Evolutionary conservation across 2,888 invertebrate genomes (phyloP), one percentile per base, ranked within the genome.

Genomic region (Volucella zonaria): DNA sequence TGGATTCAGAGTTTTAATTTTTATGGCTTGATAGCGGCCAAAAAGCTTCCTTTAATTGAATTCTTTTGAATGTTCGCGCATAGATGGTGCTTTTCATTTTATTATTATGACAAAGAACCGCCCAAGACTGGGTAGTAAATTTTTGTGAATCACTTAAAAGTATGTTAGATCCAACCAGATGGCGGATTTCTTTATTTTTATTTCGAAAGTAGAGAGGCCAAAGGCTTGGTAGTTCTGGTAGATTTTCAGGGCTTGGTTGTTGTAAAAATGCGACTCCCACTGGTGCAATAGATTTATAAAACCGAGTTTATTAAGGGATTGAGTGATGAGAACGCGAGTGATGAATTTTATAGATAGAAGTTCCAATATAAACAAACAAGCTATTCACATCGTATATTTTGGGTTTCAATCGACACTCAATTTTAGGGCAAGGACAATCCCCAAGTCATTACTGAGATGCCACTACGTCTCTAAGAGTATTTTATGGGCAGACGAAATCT

Each of bases 21-120:
- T 79, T 79, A 74, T 82, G 10, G 42, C 51, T 23, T 9, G 8
- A 14, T 12, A 15, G 54, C n/a, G 40, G 12, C 14, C 8, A 47
- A 75, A 75, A 59, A 45, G 79, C 73, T 73, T 79, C 73, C 61
- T 42, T 59, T 59, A 45, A 54, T 67, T 67, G 66, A 67, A 64
- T 62, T 70, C 66, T 59, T 62, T 73, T 71, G 66, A 58, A 66
- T 49, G 64, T 56, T 74, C 40, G 40, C 2, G 56, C 23, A 58
- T 66, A 75, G 49, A 40, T 58, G 66, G 59, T 49, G 40, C 45
- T 70, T 61, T 58, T 38, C 2, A 47, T 49, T 47, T 66, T 58
- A 42, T 31, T 14, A 51, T 67, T 59, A 58, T 66, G 10, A 51
- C 43, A 31, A 23, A 51, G 43, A 45, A 75, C 43, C 23, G 31